Percentiles rank a stretch among this genome's conserved stretches.
Evolutionary conservation across 2,888 invertebrate genomes (phyloP).

Genomic region (Auanema freiburgensis): DNA sequence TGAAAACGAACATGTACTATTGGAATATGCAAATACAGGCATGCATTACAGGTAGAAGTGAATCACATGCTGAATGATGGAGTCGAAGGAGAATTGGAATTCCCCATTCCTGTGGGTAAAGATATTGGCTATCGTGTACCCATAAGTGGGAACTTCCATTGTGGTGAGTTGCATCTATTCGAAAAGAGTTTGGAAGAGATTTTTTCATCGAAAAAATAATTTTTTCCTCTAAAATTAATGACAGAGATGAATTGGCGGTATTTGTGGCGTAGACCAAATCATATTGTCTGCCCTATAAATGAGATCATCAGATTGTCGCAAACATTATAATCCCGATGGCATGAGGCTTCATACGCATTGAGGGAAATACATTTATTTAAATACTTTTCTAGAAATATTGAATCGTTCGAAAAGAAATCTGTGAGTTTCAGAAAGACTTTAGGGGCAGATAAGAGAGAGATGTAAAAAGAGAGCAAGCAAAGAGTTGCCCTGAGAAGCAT

Average conservation of each 20-base stretch:
- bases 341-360: too few relatives aligned
- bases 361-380: too few relatives aligned
- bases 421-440: too few relatives aligned
- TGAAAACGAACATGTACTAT: neutral
- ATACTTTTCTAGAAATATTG: too few relatives aligned
- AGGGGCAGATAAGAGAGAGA: too few relatives aligned
- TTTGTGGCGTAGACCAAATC: too few relatives aligned
- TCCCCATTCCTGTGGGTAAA: conserved; percentile 35
- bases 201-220: conserved; percentile 3
- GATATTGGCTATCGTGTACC: conserved; percentile 30
- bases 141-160: conserved; percentile 33
- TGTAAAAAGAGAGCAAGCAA: too few relatives aligned
- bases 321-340: too few relatives aligned
- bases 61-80: conserved; percentile 36
- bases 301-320: too few relatives aligned
- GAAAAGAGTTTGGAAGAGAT: neutral
- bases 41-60: conserved; percentile 25
- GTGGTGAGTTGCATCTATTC: conserved; percentile 9
- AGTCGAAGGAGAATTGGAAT: conserved; percentile 38
- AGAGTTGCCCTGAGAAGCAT: too few relatives aligned
- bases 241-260: neutral
- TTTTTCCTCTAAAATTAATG: conserved; percentile 1
- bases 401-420: too few relatives aligned
- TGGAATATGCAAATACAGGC: neutral
- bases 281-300: too few relatives aligned